Evolutionary conservation across 2,888 invertebrate genomes (phyloP).

Genomic region (Caenorhabditis sulstoni): DNA sequence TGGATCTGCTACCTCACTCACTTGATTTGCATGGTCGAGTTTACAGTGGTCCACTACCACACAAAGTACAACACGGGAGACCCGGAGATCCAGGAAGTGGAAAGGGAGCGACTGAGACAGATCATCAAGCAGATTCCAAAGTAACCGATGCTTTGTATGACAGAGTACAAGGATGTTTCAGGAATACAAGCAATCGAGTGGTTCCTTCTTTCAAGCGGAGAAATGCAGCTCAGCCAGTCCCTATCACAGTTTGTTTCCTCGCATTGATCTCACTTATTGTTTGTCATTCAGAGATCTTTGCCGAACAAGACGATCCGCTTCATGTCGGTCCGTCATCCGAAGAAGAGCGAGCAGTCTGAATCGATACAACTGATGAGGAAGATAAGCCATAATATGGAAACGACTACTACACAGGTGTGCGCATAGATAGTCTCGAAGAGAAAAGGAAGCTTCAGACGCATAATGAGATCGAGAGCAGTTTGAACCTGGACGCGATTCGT

Average conservation of each 20-base stretch:
- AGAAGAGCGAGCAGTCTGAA: constrained; percentile 19
- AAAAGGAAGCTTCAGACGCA: too few relatives aligned
- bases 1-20: constrained; percentile 92
- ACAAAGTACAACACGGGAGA: constrained; percentile 83
- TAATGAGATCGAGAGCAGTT: constrained; percentile 20
- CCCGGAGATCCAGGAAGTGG: constrained; percentile 72
- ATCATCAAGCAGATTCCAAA: constrained; percentile 71
- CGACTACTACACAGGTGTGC: constrained; percentile 6
- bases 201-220: constrained; percentile 27
- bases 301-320: constrained; percentile 43
- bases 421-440: too few relatives aligned
- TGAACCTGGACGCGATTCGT: constrained; percentile 67
- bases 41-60: constrained; percentile 96
- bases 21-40: constrained; percentile 92
- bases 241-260: constrained; percentile 23
- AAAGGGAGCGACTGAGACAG: constrained; percentile 67
- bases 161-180: neutral
- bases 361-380: constrained; percentile 49
- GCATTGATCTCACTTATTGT: too few relatives aligned
- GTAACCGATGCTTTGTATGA: neutral
- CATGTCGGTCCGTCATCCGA: constrained; percentile 53
- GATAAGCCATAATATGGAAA: constrained; percentile 50
- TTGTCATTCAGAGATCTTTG: constrained; percentile 36
- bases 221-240: constrained; percentile 34
- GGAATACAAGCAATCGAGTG: constrained; percentile 25